Evolutionary conservation across 2,888 invertebrate genomes (phyloP).

Genomic region (Pedicia rivosa): DNA sequence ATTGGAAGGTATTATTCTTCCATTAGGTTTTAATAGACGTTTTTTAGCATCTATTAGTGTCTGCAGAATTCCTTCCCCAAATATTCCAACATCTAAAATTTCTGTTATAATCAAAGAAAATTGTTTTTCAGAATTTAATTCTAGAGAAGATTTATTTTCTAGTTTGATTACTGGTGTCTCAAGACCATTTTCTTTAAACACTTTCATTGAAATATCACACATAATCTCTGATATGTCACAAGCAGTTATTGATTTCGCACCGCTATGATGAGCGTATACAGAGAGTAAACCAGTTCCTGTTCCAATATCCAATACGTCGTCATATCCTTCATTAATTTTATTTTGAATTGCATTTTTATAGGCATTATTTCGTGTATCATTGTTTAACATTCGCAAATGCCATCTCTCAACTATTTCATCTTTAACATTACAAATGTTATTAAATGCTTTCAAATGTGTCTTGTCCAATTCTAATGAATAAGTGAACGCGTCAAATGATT

Average conservation of each 20-base stretch:
- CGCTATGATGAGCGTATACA: constrained; percentile 42
- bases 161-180: constrained; percentile 28
- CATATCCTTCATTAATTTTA: constrained; percentile 32
- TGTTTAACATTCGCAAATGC: constrained; percentile 76
- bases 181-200: constrained; percentile 33
- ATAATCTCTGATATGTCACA: constrained; percentile 52
- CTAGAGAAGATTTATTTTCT: constrained; percentile 42
- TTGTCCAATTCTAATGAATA: constrained; percentile 23
- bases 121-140: constrained; percentile 24
- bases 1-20: constrained; percentile 40
- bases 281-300: constrained; percentile 62
- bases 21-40: constrained; percentile 34
- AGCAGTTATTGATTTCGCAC: constrained; percentile 40
- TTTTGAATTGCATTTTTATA: constrained; percentile 46
- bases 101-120: constrained; percentile 48
- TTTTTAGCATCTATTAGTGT: constrained; percentile 53
- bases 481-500: constrained; percentile 40
- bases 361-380: constrained; percentile 45
- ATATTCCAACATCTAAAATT: constrained; percentile 62
- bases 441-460: constrained; percentile 41
- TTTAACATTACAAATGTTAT: constrained; percentile 49
- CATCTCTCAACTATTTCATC: constrained; percentile 56
- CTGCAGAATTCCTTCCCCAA: constrained; percentile 57
- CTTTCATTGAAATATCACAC: constrained; percentile 41
- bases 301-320: constrained; percentile 55